Conservation (phyloP, 2,113 vertebrate species). For the Nannobrachium achirus region DNA sequence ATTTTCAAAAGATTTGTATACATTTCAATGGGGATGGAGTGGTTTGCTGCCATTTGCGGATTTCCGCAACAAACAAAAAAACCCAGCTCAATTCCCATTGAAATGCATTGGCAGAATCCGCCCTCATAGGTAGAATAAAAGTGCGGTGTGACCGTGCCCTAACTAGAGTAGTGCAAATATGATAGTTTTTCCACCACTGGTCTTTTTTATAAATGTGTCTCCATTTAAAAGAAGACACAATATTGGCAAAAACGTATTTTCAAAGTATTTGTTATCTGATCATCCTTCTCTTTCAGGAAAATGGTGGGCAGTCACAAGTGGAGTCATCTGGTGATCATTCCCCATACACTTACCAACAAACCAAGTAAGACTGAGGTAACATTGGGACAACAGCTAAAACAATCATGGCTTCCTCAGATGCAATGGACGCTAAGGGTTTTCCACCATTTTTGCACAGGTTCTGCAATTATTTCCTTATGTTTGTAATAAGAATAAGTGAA, state of each 20-base stretch:
- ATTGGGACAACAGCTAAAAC: slow-evolving; percentile 88
- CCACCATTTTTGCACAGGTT: slow-evolving; percentile 96
- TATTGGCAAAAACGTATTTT: not conserved
- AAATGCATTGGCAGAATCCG: too few relatives aligned
- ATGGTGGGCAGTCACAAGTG: slow-evolving; percentile 90
- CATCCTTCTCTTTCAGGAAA: slow-evolving; percentile 83
- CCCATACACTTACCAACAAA: slow-evolving; percentile 95
- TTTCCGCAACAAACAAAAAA: too few relatives aligned
- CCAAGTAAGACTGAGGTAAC: slow-evolving; percentile 92
- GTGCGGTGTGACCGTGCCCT: too few relatives aligned
- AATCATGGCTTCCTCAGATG: slow-evolving; percentile 93
- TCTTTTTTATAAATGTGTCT: not conserved
- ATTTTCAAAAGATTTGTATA: too few relatives aligned
- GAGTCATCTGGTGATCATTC: slow-evolving; percentile 94
- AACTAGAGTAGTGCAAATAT: too few relatives aligned
- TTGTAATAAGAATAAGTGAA: slow-evolving; percentile 92
- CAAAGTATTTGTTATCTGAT: not conserved
- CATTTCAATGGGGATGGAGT: too few relatives aligned
- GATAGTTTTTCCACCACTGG: too few relatives aligned
- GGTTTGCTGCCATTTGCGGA: too few relatives aligned
- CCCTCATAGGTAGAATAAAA: too few relatives aligned
- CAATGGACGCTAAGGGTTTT: slow-evolving; percentile 91
- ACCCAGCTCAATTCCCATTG: too few relatives aligned
- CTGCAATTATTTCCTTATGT: slow-evolving; percentile 88
- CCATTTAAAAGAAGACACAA: not conserved